Percentiles rank a stretch among this genome's conserved stretches.
phyloP scores from a whole-genome alignment of 2,797 vertebrate genomes.

The Poecile montanus region DNA sequence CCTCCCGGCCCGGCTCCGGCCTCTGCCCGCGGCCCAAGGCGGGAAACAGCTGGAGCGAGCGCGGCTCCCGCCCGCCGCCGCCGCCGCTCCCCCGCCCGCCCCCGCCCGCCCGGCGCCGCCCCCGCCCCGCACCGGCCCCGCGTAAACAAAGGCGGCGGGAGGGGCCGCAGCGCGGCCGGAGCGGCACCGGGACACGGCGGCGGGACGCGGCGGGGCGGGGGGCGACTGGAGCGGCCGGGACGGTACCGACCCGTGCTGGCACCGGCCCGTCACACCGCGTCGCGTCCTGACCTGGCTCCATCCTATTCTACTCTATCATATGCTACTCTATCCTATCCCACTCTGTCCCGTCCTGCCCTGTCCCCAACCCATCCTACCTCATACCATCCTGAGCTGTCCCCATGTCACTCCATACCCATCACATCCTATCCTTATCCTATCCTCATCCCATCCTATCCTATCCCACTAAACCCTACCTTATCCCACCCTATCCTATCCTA shows the following conservation, averaged over 20 bases:
- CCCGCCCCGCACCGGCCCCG: constrained; percentile 75
- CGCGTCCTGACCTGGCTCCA: neutral
- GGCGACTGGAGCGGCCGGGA: neutral
- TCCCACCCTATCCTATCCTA: neutral
- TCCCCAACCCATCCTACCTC: too few species aligned
- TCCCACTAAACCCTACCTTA: neutral
- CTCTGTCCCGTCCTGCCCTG: neutral
- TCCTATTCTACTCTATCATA: neutral
- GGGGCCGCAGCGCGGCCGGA: neutral
- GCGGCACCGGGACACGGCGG: neutral
- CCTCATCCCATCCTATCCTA: too few species aligned
- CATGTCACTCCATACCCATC: neutral
- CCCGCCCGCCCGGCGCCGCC: constrained; percentile 43
- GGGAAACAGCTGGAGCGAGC: constrained; percentile 99
- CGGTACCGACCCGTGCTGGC: neutral
- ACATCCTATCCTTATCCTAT: too few species aligned
- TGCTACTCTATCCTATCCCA: neutral
- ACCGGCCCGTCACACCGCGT: neutral
- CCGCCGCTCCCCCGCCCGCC: constrained; percentile 68
- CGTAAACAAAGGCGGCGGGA: constrained; percentile 91
- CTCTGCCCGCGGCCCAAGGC: constrained; percentile 91
- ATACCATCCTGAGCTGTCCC: neutral
- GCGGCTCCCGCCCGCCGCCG: constrained; percentile 80
- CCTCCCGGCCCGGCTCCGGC: constrained; percentile 80
- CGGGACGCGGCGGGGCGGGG: neutral